phyloP scores from a whole-genome alignment of 2,113 vertebrate genomes.

The Cichladusa arquata region DNA sequence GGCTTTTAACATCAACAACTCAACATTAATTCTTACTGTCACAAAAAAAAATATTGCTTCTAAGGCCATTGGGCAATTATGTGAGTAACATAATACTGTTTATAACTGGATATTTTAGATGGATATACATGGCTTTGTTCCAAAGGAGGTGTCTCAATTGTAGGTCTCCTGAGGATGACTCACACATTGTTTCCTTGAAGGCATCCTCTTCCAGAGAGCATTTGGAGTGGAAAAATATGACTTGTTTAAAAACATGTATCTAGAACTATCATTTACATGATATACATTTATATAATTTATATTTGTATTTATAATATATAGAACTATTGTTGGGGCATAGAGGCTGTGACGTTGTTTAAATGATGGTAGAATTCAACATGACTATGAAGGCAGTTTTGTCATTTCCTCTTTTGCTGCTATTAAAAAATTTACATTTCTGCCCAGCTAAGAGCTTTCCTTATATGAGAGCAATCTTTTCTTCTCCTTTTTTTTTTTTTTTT shows the following conservation, averaged over 20 bases:
- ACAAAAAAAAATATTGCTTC: background rate
- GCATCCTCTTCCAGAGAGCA: constrained; percentile 22
- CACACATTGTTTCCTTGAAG: constrained; percentile 30
- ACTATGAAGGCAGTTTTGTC: background rate
- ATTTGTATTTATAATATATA: background rate
- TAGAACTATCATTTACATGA: background rate
- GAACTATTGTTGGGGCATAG: background rate
- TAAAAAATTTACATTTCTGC: background rate
- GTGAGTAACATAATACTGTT: constrained; percentile 2
- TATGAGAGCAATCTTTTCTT: background rate
- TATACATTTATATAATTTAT: background rate
- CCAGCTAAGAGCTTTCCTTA: background rate
- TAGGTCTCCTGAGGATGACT: constrained; percentile 43
- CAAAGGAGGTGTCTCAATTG: constrained; percentile 26
- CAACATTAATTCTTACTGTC: constrained; percentile 9
- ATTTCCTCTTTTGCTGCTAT: background rate
- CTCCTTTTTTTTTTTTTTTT: background rate
- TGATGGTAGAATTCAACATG: background rate
- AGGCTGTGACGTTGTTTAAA: background rate
- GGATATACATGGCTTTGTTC: background rate
- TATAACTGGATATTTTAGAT: constrained; percentile 17
- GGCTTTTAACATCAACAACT: constrained; percentile 15
- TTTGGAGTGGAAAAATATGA: background rate
- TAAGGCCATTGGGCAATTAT: background rate
- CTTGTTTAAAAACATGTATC: constrained; percentile 1